phyloP scores from a whole-genome alignment of 2,113 vertebrate species.

The Calyptommatus sinebrachiatus region DNA sequence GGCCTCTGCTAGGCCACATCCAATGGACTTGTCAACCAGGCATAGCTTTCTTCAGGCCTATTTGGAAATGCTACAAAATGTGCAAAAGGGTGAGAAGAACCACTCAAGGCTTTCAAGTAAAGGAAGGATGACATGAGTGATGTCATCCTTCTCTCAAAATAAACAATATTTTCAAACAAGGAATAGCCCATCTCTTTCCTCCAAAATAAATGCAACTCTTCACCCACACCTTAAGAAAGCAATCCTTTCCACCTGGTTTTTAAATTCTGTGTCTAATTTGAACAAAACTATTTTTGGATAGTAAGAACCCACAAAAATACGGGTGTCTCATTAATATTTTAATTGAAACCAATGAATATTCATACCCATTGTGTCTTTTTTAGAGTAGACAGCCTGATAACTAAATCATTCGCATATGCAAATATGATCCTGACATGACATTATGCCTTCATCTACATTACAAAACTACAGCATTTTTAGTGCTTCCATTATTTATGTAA shows the following conservation, averaged over 20 bases:
- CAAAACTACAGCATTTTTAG: slow-evolving; percentile 63
- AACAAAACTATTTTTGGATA: slow-evolving; percentile 65
- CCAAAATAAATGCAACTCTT: slow-evolving; percentile 17
- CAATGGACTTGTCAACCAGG: too few relatives aligned
- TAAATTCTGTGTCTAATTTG: slow-evolving; percentile 52
- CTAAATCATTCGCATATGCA: slow-evolving; percentile 72
- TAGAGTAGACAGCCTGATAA: slow-evolving; percentile 57
- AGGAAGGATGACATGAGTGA: too few relatives aligned
- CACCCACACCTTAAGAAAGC: slow-evolving; percentile 26
- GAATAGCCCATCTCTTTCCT: slow-evolving; percentile 38
- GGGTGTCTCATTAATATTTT: slow-evolving; percentile 74
- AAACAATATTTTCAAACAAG: background rate
- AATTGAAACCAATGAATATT: slow-evolving; percentile 72
- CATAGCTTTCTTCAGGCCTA: too few relatives aligned
- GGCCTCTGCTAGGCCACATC: too few relatives aligned
- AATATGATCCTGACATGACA: slow-evolving; percentile 68
- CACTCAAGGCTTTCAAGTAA: too few relatives aligned
- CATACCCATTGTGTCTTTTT: slow-evolving; percentile 58
- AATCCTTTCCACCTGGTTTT: slow-evolving; percentile 26
- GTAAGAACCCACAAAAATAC: slow-evolving; percentile 64
- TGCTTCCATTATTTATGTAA: slow-evolving; percentile 73
- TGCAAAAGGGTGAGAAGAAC: too few relatives aligned
- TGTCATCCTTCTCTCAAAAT: too few relatives aligned
- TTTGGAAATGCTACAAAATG: too few relatives aligned
- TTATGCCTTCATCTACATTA: slow-evolving; percentile 71